Conservation (phyloP, 2,113 vertebrate genomes). For the Buteo buteo region DNA sequence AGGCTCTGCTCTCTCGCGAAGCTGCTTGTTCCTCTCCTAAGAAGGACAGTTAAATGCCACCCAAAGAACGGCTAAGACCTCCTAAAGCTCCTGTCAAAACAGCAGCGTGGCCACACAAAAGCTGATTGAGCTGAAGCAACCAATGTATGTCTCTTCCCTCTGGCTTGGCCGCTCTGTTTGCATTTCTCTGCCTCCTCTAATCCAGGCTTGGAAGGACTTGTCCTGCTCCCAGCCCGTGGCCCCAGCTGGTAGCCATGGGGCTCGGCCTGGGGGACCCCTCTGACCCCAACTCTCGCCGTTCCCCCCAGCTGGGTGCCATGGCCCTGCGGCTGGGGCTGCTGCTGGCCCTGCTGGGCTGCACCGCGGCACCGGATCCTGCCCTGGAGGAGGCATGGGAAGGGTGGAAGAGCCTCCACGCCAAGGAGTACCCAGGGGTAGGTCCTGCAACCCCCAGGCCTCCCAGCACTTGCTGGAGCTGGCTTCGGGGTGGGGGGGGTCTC, state of each 20-base stretch:
- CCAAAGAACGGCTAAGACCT: neutral
- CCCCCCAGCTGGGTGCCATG: neutral
- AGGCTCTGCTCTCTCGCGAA: accelerated
- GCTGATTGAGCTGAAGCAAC: neutral
- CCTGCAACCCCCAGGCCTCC: neutral
- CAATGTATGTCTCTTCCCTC: neutral
- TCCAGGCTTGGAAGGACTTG: neutral
- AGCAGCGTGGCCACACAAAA: accelerated
- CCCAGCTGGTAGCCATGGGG: neutral
- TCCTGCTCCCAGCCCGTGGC: neutral
- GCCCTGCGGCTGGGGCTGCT: neutral
- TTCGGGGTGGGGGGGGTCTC: no score
- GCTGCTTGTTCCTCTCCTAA: neutral
- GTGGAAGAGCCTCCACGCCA: slow-evolving; percentile 25
- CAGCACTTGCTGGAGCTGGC: accelerated
- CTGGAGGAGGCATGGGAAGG: slow-evolving; percentile 37
- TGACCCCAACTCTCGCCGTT: accelerated
- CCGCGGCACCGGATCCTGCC: accelerated
- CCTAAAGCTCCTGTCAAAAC: neutral
- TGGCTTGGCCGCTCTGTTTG: neutral
- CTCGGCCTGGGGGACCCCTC: neutral
- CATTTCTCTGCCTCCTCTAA: neutral
- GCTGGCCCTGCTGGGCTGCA: neutral
- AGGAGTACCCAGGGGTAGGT: slow-evolving; percentile 25
- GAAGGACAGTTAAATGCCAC: neutral